A percentile compares a stretch with the other conserved stretches of the same genome.
Evolutionary conservation across 2,797 vertebrate genomes (phyloP).

Genomic region (Phalanger gymnotis): DNA sequence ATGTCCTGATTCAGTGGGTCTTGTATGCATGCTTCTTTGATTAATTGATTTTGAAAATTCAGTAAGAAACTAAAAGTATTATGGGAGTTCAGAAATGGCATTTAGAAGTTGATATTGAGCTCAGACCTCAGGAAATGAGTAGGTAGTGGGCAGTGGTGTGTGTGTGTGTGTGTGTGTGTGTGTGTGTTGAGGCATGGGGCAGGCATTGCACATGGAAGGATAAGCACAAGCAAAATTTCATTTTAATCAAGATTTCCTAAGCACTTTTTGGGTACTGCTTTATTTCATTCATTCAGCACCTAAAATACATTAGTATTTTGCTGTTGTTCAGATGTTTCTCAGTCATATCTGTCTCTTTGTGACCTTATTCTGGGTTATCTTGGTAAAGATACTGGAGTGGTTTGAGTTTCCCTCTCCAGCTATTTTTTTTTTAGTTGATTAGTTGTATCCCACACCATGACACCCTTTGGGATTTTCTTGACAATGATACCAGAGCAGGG

Average conservation of each 20-base stretch:
- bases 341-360: no score
- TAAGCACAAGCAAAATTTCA: neutral
- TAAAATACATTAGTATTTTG: neutral
- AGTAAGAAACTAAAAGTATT: neutral
- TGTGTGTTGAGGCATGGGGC: neutral
- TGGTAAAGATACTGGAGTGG: no score
- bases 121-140: neutral
- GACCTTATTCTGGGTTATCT: no score
- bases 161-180: no score
- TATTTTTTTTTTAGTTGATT: neutral
- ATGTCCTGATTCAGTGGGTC: neutral
- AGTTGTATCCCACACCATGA: neutral
- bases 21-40: neutral
- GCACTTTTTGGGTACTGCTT: neutral
- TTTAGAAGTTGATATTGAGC: neutral
- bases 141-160: neutral
- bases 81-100: neutral
- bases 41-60: neutral
- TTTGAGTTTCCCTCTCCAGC: no score
- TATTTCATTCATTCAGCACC: neutral
- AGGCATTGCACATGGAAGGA: neutral
- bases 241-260: neutral
- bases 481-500: neutral
- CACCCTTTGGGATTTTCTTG: neutral
- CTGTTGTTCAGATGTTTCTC: no score